Evolutionary conservation across 2,113 vertebrate species (phyloP), one percentile per base, ranked within the genome.

Genomic region (Thryonomys swinderianus): DNA sequence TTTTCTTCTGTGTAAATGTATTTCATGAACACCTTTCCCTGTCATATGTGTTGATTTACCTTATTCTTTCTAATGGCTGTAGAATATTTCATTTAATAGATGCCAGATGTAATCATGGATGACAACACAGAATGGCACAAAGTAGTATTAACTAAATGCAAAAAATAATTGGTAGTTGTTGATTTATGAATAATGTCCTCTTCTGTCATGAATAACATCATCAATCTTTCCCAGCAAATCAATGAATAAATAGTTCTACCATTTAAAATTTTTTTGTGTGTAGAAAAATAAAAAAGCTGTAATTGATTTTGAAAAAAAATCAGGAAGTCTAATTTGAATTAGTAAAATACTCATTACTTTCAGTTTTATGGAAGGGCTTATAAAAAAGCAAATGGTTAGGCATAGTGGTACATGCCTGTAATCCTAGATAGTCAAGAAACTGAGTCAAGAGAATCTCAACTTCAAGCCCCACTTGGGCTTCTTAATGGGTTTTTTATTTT

Each of bases 261-360:
- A 71, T 85, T 84, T 76, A 88, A 59, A 16, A 74, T 83, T 69
- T 69, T 86, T 69, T 69, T 86, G 76, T 73, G 53, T 73, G 21
- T 79, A 57, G 37, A 91, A 96, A 97, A 88, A 71, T 73, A 12
- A 83, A 79, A 67, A 59, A 78, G 16, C 2, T 88, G 5, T 62
- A 55, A 55, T 74, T 62, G 17, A 74, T 55, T 64, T 59, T 51
- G 17, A 18, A 0, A 34, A 73, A 57, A 81, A 73, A 13, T 66
- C 34, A 89, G 42, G 37, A 76, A 51, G 73, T 86, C 53, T 82
- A 34, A 42, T 95, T 96, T 96, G 57, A 93, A 74, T 76, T 59
- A 85, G 27, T 85, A 66, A 81, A 94, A 93, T 17, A 18, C 9
- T 79, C 90, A 20, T 48, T 85, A 59, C 37, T 92, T 61, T 91